phyloP scores from a whole-genome alignment of 2,113 vertebrate species.

The Ondatra zibethicus region DNA sequence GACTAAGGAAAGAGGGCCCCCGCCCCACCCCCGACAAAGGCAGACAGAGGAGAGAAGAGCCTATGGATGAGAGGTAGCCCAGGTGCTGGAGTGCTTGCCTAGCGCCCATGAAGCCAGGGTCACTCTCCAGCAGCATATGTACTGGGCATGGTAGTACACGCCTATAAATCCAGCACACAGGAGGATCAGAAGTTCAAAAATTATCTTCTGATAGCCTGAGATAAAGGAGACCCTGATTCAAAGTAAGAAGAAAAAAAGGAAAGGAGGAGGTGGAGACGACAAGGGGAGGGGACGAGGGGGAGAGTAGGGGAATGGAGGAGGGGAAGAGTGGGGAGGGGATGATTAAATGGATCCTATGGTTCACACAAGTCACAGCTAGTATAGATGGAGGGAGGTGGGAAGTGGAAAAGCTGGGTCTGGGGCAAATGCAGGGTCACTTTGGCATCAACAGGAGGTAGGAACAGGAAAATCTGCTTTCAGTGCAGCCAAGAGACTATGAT shows the following conservation, averaged over 20 bases:
- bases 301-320: no score
- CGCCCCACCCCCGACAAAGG: no score
- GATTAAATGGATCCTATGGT: background rate
- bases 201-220: background rate
- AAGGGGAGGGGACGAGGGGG: background rate
- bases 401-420: background rate
- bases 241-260: background rate
- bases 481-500: background rate
- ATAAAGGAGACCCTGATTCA: background rate
- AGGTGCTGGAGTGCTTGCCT: no score
- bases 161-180: background rate
- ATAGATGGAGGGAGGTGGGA: background rate
- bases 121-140: background rate
- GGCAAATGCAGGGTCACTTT: background rate
- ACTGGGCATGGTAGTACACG: background rate
- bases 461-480: background rate
- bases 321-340: no score
- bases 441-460: background rate
- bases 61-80: background rate
- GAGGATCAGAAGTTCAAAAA: background rate
- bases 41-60: background rate
- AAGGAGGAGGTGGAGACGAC: no score
- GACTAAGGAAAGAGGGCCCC: background rate
- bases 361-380: background rate
- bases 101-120: background rate